phyloP scores from a whole-genome alignment of 2,797 vertebrate species.

The Phaenicophaeus curvirostris region DNA sequence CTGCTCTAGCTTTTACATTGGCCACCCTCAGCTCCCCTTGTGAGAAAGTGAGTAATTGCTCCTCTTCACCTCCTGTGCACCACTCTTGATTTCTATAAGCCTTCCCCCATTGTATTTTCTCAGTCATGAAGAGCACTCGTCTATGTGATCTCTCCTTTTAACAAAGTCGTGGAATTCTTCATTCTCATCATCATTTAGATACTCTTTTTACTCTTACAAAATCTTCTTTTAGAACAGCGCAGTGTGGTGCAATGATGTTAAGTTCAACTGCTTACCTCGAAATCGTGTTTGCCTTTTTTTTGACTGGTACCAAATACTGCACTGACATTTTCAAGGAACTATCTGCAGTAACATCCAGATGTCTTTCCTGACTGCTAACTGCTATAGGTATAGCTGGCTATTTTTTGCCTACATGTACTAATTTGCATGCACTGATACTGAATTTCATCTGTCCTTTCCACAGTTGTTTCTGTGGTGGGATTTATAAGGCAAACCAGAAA shows the following conservation, averaged over 20 bases:
- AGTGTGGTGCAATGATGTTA: neutral
- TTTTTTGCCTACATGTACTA: neutral
- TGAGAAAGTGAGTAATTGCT: neutral
- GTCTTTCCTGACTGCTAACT: neutral
- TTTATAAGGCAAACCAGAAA: neutral
- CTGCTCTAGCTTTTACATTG: neutral
- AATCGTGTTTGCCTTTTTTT: neutral
- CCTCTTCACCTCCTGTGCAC: neutral
- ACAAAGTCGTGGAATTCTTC: neutral
- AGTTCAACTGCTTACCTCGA: neutral
- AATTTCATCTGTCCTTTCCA: conserved; percentile 4
- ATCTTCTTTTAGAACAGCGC: neutral
- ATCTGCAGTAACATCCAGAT: neutral
- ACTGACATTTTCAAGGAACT: neutral
- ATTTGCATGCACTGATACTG: neutral
- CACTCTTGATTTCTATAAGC: neutral
- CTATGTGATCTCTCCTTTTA: neutral
- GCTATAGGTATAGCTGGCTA: neutral
- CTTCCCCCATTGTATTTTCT: neutral
- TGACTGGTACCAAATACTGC: neutral
- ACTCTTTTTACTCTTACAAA: neutral
- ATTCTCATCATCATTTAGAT: neutral
- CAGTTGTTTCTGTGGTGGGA: neutral
- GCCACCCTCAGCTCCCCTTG: neutral
- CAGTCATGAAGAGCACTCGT: accelerated